Conservation (phyloP, 2,888 invertebrate species). For the Dynastes maya region DNA sequence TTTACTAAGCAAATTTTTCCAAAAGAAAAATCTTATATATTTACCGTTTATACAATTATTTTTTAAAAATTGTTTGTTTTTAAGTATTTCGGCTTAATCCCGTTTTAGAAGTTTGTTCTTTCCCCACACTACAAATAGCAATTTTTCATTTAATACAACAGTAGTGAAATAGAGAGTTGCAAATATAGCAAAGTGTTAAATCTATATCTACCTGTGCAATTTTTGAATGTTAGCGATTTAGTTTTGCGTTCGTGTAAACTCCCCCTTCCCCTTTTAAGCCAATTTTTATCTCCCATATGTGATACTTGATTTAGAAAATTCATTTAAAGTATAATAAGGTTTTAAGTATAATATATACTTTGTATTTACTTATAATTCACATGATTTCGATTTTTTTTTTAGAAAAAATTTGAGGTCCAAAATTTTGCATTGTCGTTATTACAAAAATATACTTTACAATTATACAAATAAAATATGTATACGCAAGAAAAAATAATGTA, state of each 20-base stretch:
- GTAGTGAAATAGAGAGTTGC: constrained; percentile 23
- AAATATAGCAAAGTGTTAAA: constrained; percentile 63
- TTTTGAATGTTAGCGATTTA: constrained; percentile 62
- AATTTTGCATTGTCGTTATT: constrained; percentile 27
- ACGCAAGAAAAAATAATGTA: constrained; percentile 54
- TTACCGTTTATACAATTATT: background rate
- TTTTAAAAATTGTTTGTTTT: background rate
- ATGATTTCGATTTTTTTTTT: constrained; percentile 5
- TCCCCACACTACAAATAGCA: constrained; percentile 22
- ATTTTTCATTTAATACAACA: constrained; percentile 4
- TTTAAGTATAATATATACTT: constrained; percentile 45
- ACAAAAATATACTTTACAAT: constrained; percentile 39
- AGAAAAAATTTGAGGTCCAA: constrained; percentile 57
- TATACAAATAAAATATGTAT: constrained; percentile 54
- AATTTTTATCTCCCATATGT: constrained; percentile 54
- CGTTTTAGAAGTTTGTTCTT: background rate
- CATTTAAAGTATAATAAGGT: constrained; percentile 13
- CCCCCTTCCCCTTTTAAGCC: background rate
- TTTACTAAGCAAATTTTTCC: constrained; percentile 55
- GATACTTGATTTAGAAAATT: constrained; percentile 55
- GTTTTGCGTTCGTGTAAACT: constrained; percentile 52
- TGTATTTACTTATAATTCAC: constrained; percentile 6
- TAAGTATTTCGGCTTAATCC: constrained; percentile 53
- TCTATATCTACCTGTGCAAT: constrained; percentile 63
- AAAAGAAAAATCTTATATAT: constrained; percentile 45